These are phyloP conservation scores for Philonicus albiceps DNA, from an alignment of 2,888 invertebrate species.

Conservation along the genomic window DNA sequence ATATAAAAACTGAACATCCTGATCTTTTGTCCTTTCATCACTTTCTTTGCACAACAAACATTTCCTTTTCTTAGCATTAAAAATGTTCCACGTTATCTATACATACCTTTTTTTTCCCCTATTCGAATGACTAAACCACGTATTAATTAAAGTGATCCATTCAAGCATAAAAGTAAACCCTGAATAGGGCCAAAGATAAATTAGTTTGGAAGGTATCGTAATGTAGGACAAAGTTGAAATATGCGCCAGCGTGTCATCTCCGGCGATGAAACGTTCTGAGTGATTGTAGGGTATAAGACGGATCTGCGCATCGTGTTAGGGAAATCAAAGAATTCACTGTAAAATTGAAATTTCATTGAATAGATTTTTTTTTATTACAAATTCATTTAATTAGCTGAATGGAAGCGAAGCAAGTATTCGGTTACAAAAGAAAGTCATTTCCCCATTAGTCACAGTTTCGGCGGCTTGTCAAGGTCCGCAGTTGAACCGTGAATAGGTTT, in stretches of 20 bases:
- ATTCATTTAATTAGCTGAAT: slow-evolving; percentile 34
- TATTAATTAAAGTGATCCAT: slow-evolving; percentile 19
- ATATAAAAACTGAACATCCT: no score
- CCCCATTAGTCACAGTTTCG: slow-evolving; percentile 40
- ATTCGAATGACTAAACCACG: background rate
- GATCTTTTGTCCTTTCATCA: background rate
- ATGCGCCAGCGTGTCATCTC: slow-evolving; percentile 1
- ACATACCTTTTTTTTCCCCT: background rate
- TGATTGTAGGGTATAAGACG: slow-evolving; percentile 17
- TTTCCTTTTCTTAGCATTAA: background rate
- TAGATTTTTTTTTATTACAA: background rate
- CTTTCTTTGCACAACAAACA: background rate
- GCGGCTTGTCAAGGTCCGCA: background rate
- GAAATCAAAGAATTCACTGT: slow-evolving; percentile 37
- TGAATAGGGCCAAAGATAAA: slow-evolving; percentile 2
- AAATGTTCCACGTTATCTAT: background rate
- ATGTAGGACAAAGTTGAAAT: slow-evolving; percentile 6
- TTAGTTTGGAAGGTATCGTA: slow-evolving; percentile 18
- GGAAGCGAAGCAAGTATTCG: background rate
- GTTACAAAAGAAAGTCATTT: slow-evolving; percentile 43
- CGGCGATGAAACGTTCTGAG: background rate
- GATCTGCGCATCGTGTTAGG: background rate
- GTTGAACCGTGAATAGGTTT: background rate
- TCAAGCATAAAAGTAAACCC: slow-evolving; percentile 4
- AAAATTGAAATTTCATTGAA: slow-evolving; percentile 42